phyloP scores from a whole-genome alignment of 2,888 invertebrate species.

The Neoaliturus tenellus region DNA sequence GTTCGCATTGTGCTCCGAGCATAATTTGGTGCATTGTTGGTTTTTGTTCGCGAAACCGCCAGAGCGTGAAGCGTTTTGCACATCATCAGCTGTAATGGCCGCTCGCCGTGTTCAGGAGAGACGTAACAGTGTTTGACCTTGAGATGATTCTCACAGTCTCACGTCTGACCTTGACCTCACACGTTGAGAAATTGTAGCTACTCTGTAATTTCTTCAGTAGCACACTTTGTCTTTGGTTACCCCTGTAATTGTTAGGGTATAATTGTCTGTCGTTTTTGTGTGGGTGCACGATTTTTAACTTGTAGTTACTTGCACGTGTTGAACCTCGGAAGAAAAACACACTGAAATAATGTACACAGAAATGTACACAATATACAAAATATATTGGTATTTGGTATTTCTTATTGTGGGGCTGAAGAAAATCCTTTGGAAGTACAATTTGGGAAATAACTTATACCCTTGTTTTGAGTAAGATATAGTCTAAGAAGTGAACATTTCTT shows the following conservation, averaged over 20 bases:
- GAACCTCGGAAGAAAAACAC: too few species aligned
- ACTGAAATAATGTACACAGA: too few species aligned
- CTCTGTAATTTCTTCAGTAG: not conserved
- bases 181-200: not conserved
- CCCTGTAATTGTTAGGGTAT: not conserved
- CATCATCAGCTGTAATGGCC: not conserved
- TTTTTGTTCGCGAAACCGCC: not conserved
- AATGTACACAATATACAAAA: too few species aligned
- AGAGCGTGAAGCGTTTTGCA: constrained; percentile 6
- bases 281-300: not conserved
- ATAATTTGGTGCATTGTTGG: constrained; percentile 17
- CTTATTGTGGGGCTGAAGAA: too few species aligned
- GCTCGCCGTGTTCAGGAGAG: not conserved
- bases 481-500: too few species aligned
- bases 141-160: not conserved
- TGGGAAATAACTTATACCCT: too few species aligned
- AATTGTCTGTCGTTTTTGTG: not conserved
- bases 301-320: too few species aligned
- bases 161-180: constrained; percentile 4
- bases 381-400: too few species aligned
- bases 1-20: not conserved
- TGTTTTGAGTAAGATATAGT: too few species aligned
- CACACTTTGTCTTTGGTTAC: not conserved
- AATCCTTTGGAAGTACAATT: too few species aligned
- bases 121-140: not conserved